phyloP scores from a whole-genome alignment of 2,113 vertebrate species.

The Dicrurus megarhynchus region DNA sequence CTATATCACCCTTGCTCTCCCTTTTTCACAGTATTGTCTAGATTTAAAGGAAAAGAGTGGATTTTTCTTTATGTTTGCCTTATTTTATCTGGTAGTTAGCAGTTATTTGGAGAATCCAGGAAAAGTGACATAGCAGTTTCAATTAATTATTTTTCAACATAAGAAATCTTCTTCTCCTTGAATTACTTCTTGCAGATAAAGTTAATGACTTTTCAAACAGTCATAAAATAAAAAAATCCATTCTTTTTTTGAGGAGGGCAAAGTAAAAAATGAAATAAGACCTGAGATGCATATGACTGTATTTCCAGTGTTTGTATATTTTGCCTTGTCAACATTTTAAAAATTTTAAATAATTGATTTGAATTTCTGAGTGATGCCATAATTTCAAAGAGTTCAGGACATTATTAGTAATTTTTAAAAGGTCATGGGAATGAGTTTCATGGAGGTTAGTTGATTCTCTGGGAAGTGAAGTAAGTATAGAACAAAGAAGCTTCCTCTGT shows the following conservation, averaged over 20 bases:
- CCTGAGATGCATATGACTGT: not conserved
- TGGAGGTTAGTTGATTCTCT: not conserved
- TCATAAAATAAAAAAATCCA: not conserved
- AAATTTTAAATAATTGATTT: not conserved
- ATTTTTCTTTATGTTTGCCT: not conserved
- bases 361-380: not conserved
- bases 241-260: not conserved
- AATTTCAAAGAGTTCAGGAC: not conserved
- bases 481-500: not conserved
- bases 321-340: not conserved
- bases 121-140: not conserved
- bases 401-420: not conserved
- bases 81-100: not conserved
- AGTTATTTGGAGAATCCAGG: not conserved
- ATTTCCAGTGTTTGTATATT: not conserved
- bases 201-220: not conserved
- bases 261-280: not conserved
- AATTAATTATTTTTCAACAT: not conserved
- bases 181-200: not conserved
- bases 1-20: not conserved
- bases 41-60: not conserved
- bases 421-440: not conserved
- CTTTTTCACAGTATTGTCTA: not conserved
- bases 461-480: not conserved
- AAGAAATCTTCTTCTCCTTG: not conserved